Evolutionary conservation across 1,140 invertebrate species (phyloP), one percentile per base, ranked within the genome.

Genomic region (Fopius arisanus): DNA sequence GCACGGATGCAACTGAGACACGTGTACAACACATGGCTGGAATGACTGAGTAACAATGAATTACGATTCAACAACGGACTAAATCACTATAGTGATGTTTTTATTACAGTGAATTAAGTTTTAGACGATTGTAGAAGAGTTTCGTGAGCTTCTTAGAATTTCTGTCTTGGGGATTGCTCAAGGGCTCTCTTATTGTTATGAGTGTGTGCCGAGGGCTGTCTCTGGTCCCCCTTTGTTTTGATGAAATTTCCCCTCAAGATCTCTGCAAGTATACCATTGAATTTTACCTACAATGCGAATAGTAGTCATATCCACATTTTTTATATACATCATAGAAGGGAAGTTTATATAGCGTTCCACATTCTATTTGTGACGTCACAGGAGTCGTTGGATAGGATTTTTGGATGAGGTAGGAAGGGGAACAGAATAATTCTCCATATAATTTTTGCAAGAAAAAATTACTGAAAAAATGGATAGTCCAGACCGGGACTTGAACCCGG

Each of bases 251-350:
- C 72, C 40, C 31, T 31, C 67, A 41, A 21, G 9, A 21, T 21
- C 21, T 40, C 10, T 5, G 23, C 51, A 54, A 33, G 51, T 29
- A 48, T 73, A 28, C 71, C 75, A 76, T 76, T 67, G 75, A 76
- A 73, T 70, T 76, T 76, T 67, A 73, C 66, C 67, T 59, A 41
- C 70, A 51, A 63, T 65, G 29, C 16, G 71, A 70, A 73, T 67
- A 29, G 70, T 73, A 48, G 33, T 73, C 26, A 9, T 68, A 31
- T 48, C 16, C 51, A 43, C 68, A 63, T 72, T 51, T 41, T 29
- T 69, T 51, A 14, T 4, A n/a, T n/a, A n/a, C n/a, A n/a, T n/a
- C n/a, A n/a, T n/a, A n/a, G n/a, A n/a, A n/a, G n/a, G n/a, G n/a
- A n/a, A n/a, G n/a, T n/a, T n/a, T n/a, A n/a, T n/a, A n/a, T n/a